Percentiles rank a stretch among this genome's conserved stretches.
phyloP scores from a whole-genome alignment of 2,113 vertebrate species.

The Chaenocephalus aceratus region DNA sequence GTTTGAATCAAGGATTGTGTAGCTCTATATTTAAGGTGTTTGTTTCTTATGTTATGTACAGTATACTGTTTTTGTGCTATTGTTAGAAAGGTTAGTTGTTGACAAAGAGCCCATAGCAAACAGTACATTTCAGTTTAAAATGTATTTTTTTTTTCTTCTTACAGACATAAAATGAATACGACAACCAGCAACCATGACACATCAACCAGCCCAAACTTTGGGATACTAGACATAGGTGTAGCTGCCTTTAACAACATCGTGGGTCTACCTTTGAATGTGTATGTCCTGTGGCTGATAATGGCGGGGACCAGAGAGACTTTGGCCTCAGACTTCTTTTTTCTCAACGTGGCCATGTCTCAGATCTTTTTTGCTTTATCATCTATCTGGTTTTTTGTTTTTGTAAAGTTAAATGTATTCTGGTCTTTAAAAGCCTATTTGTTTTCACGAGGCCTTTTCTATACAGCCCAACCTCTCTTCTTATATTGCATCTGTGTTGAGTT shows the following conservation, averaged over 20 bases:
- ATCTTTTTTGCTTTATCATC: not conserved
- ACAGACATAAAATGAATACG: constrained; percentile 1
- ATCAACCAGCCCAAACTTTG: not conserved
- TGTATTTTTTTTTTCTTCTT: not conserved
- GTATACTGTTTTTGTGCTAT: not conserved
- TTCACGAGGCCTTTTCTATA: not conserved
- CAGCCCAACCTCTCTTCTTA: constrained; percentile 37
- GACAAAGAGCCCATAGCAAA: not conserved
- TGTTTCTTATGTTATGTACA: not conserved
- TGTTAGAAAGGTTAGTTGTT: not conserved
- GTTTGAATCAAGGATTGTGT: not conserved
- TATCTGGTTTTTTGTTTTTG: not conserved
- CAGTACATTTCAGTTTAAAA: not conserved
- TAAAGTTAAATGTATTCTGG: fast-evolving
- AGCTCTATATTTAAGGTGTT: not conserved
- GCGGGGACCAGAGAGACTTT: not conserved
- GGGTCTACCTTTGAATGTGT: constrained; percentile 12
- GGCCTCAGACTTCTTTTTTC: constrained; percentile 33
- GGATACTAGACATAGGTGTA: too few species aligned
- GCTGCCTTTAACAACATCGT: not conserved
- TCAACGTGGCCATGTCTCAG: constrained; percentile 39
- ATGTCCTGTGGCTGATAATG: constrained; percentile 25
- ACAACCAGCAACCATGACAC: not conserved
- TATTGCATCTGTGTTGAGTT: constrained; percentile 48
- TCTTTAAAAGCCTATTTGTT: not conserved